Conservation (phyloP, 2,113 vertebrate species). For the Stomatorhinus ivindoensis region DNA sequence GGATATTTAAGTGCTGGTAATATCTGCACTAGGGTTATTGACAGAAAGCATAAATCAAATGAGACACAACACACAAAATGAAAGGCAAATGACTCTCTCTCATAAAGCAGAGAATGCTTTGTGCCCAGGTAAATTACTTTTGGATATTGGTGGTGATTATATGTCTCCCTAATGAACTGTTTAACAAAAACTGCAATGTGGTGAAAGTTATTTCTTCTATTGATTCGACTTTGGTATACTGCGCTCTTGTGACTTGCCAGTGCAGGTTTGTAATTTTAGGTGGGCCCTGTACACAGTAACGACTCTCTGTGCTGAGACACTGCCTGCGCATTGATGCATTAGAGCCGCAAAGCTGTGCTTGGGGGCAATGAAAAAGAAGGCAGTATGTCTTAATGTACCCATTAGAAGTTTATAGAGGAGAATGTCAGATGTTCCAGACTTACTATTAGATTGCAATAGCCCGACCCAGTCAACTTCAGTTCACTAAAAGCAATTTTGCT, state of each 20-base stretch:
- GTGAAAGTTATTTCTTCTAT: neutral
- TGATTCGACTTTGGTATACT: neutral
- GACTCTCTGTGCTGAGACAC: neutral
- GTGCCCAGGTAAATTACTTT: neutral
- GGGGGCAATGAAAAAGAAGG: neutral
- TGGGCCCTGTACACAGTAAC: neutral
- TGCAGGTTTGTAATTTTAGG: neutral
- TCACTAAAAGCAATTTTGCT: slow-evolving; percentile 8
- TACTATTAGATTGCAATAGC: slow-evolving; percentile 9
- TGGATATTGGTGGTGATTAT: neutral
- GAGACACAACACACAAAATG: slow-evolving; percentile 36
- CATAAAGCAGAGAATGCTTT: neutral
- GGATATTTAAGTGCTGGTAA: slow-evolving; percentile 36
- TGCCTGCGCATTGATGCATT: neutral
- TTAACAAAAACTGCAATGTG: neutral
- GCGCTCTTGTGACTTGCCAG: neutral
- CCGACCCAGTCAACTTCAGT: slow-evolving; percentile 1
- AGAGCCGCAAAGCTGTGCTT: neutral
- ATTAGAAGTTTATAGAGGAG: slow-evolving; percentile 2
- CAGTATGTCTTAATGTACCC: slow-evolving; percentile 9
- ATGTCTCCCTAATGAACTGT: neutral
- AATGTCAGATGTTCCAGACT: slow-evolving; percentile 5
- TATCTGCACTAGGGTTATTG: slow-evolving; percentile 57
- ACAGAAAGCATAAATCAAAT: slow-evolving; percentile 51
- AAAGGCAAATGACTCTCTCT: slow-evolving; percentile 10